A percentile compares a stretch with the other conserved stretches of the same genome.
Evolutionary conservation across 2,888 invertebrate genomes (phyloP).

Genomic region (Caenorhabditis sulstoni): DNA sequence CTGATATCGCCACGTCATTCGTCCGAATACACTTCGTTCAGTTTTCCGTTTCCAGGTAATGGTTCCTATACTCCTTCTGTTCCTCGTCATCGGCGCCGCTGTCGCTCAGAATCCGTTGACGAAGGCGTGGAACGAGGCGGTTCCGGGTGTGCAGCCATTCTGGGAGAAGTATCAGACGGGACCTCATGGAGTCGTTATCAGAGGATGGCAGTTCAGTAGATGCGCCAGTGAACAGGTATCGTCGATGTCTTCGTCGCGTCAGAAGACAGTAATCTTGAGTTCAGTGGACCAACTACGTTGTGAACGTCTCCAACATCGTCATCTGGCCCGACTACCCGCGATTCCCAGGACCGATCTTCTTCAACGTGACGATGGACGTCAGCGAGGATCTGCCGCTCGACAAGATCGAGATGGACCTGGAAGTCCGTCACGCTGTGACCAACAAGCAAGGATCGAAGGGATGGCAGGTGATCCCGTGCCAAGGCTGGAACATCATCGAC

Average conservation of each 20-base stretch:
- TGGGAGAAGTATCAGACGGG: conserved; percentile 80
- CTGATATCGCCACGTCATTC: background rate
- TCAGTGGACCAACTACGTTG: conserved; percentile 80
- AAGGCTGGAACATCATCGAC: conserved; percentile 80
- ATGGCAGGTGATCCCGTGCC: conserved; percentile 81
- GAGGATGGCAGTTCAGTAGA: conserved; percentile 80
- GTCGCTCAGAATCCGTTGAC: conserved; percentile 68
- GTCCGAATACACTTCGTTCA: background rate
- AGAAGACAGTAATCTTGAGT: conserved; percentile 12
- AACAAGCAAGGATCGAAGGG: conserved; percentile 78
- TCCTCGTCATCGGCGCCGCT: conserved; percentile 24
- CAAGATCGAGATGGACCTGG: conserved; percentile 80
- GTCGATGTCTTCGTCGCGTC: too few relatives aligned
- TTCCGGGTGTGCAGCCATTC: conserved; percentile 79
- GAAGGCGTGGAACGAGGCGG: conserved; percentile 80
- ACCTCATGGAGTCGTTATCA: conserved; percentile 79
- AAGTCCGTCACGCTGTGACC: conserved; percentile 80
- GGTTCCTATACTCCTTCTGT: conserved; percentile 43
- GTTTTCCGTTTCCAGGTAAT: conserved; percentile 29
- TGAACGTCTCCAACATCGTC: conserved; percentile 80
- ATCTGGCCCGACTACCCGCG: conserved; percentile 81
- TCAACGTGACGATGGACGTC: conserved; percentile 80
- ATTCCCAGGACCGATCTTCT: conserved; percentile 81
- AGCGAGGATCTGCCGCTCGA: conserved; percentile 78
- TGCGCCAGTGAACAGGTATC: conserved; percentile 79